Conservation (phyloP, 2,888 invertebrate genomes). For the Torymus aiolomorphi region DNA sequence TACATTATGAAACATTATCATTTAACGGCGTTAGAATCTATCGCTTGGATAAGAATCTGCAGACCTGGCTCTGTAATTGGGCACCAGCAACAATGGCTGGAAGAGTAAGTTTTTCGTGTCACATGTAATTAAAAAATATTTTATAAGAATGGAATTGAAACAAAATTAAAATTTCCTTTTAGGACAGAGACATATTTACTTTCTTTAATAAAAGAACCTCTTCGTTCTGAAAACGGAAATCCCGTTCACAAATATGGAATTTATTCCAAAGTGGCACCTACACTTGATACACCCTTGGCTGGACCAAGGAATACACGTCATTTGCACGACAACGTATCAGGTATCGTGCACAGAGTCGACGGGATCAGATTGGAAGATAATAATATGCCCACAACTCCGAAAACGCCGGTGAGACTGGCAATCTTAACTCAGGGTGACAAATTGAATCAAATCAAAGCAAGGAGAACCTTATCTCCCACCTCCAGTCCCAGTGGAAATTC, state of each 20-base stretch:
- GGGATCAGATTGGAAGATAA: constrained; percentile 73
- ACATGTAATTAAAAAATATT: constrained; percentile 6
- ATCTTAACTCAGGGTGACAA: constrained; percentile 78
- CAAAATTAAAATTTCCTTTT: background rate
- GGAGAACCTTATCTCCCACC: constrained; percentile 67
- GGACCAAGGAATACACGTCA: constrained; percentile 61
- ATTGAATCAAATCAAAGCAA: constrained; percentile 76
- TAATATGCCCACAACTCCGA: constrained; percentile 58
- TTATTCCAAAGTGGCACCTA: constrained; percentile 68
- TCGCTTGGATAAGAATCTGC: constrained; percentile 98
- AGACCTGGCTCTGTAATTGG: constrained; percentile 99
- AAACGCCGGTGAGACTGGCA: constrained; percentile 60
- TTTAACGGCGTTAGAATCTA: constrained; percentile 94
- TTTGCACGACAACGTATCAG: constrained; percentile 71
- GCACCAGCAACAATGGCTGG: constrained; percentile 95
- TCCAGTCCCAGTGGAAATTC: constrained; percentile 63
- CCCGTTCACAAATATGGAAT: constrained; percentile 71
- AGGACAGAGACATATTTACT: constrained; percentile 71
- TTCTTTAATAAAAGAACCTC: constrained; percentile 68
- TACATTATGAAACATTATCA: constrained; percentile 98
- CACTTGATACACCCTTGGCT: constrained; percentile 60
- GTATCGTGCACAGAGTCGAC: constrained; percentile 73
- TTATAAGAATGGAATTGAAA: background rate
- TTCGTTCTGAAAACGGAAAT: constrained; percentile 69
- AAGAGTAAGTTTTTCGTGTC: constrained; percentile 69